Percentiles rank a stretch among this genome's conserved stretches.
These are phyloP conservation scores for Glossosoma conforme DNA, from an alignment of 1,140 invertebrate genomes.

Conservation along the genomic window DNA sequence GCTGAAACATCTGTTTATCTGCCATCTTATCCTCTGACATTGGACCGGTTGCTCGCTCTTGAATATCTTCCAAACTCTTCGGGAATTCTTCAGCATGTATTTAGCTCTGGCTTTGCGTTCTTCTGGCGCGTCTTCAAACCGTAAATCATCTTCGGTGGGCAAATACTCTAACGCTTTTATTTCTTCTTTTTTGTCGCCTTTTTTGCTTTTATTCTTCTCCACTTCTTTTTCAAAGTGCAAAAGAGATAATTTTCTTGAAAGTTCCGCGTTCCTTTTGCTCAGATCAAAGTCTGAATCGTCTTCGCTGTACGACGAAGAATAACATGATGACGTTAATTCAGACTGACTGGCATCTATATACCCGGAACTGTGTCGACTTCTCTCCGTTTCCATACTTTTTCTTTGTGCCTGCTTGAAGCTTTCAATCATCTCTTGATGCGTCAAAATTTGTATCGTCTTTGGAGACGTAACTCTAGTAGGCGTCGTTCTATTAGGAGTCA, in stretches of 20 bases:
- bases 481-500: conserved; percentile 46
- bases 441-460: conserved; percentile 51
- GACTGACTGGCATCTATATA: conserved; percentile 50
- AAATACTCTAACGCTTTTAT: not conserved
- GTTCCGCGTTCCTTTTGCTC: conserved; percentile 43
- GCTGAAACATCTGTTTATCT: conserved; percentile 63
- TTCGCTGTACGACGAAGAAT: conserved; percentile 47
- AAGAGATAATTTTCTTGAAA: conserved; percentile 43
- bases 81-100: conserved; percentile 35
- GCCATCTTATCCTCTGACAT: conserved; percentile 47
- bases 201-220: conserved; percentile 8
- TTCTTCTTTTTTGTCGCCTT: conserved; percentile 6
- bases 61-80: conserved; percentile 52
- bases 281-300: conserved; percentile 50
- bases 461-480: conserved; percentile 45
- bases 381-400: conserved; percentile 29
- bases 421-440: conserved; percentile 49
- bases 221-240: conserved; percentile 35
- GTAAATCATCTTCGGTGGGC: not conserved
- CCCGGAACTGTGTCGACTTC: conserved; percentile 41
- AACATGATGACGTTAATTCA: conserved; percentile 48
- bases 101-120: conserved; percentile 11
- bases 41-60: conserved; percentile 55
- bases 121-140: not conserved
- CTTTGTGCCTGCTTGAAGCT: conserved; percentile 44